Evolutionary conservation across 2,888 invertebrate species (phyloP).

Genomic region (Cactoblastis cactorum): DNA sequence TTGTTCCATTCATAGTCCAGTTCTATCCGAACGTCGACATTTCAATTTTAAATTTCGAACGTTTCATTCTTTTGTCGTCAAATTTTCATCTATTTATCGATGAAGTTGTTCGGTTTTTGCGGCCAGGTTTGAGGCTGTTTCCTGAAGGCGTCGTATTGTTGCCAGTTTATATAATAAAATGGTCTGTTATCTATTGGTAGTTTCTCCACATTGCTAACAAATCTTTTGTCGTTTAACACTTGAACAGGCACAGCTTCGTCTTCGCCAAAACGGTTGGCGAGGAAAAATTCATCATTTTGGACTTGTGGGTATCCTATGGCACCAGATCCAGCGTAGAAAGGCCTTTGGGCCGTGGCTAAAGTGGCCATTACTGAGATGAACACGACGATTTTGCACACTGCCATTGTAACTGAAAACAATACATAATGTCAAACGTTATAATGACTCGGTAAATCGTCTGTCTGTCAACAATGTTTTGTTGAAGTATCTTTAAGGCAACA

Average conservation of each 20-base stretch:
- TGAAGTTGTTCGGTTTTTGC: constrained; percentile 22
- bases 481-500: too few relatives aligned
- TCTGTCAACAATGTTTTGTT: background rate
- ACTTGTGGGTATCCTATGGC: constrained; percentile 81
- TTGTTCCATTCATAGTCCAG: background rate
- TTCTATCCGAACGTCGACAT: background rate
- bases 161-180: constrained; percentile 82
- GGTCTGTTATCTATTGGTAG: constrained; percentile 81
- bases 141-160: constrained; percentile 76
- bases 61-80: background rate
- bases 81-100: constrained; percentile 14
- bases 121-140: constrained; percentile 31
- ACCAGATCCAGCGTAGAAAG: constrained; percentile 80
- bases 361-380: constrained; percentile 38
- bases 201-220: constrained; percentile 77
- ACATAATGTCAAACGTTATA: constrained; percentile 17
- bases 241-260: constrained; percentile 73
- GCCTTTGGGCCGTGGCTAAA: constrained; percentile 77
- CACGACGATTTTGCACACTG: constrained; percentile 35
- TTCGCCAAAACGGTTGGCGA: constrained; percentile 76
- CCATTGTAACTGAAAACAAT: constrained; percentile 41
- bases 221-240: constrained; percentile 76
- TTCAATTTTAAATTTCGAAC: constrained; percentile 12
- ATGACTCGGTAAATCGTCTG: background rate
- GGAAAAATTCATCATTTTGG: constrained; percentile 35